Evolutionary conservation across 1,140 invertebrate species (phyloP).

Genomic region (Diabrotica undecimpunctata): DNA sequence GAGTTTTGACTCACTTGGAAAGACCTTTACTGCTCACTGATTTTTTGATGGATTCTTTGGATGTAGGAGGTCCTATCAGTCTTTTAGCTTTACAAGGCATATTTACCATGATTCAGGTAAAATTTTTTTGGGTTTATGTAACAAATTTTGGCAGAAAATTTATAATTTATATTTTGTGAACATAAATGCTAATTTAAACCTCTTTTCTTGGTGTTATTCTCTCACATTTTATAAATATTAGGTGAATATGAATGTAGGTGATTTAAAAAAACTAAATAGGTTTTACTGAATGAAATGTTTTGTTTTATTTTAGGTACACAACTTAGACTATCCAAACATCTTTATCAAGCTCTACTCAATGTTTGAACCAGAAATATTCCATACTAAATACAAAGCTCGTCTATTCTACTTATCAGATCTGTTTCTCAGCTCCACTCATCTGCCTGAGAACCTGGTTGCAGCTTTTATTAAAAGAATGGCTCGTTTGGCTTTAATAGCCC

Average conservation of each 20-base stretch:
- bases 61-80: conserved; percentile 79
- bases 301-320: conserved; percentile 63
- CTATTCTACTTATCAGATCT: conserved; percentile 84
- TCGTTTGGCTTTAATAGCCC: conserved; percentile 76
- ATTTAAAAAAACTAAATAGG: no score
- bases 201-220: no score
- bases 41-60: conserved; percentile 86
- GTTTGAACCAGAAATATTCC: conserved; percentile 85
- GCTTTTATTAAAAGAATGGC: conserved; percentile 89
- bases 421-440: conserved; percentile 90
- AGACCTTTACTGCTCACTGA: conserved; percentile 85
- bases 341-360: conserved; percentile 91
- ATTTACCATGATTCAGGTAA: conserved; percentile 75
- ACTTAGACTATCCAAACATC: conserved; percentile 94
- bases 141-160: no score
- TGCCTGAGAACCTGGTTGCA: conserved; percentile 87
- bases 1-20: conserved; percentile 74
- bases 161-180: no score
- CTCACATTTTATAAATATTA: no score
- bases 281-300: no score
- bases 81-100: conserved; percentile 91
- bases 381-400: conserved; percentile 83
- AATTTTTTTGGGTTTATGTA: no score
- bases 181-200: no score
- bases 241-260: no score